Conservation (phyloP, 2,888 invertebrate genomes). For the Mechanitis mazaeus region DNA sequence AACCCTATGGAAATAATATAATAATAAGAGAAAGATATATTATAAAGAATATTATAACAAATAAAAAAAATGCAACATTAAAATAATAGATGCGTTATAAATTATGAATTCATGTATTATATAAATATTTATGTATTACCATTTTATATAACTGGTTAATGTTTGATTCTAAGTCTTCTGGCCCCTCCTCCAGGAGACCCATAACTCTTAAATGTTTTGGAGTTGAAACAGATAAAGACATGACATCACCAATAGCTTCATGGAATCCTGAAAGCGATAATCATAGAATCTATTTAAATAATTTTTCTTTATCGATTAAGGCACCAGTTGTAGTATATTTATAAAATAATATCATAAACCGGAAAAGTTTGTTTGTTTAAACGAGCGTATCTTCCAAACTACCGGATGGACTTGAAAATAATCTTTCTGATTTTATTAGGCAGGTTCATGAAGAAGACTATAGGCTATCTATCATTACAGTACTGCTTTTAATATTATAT, state of each 20-base stretch:
- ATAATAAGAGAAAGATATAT: constrained; percentile 60
- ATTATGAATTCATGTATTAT: too few species aligned
- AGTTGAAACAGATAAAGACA: constrained; percentile 81
- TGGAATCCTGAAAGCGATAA: constrained; percentile 75
- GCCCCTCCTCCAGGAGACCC: constrained; percentile 77
- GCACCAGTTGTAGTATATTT: too few species aligned
- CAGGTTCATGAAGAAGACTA: too few species aligned
- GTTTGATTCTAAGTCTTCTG: constrained; percentile 77
- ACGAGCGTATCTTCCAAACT: too few species aligned
- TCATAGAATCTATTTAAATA: too few species aligned
- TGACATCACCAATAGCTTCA: constrained; percentile 85
- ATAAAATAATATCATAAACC: too few species aligned
- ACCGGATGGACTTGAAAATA: too few species aligned
- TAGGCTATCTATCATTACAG: too few species aligned
- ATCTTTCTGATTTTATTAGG: too few species aligned
- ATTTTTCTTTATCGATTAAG: neutral
- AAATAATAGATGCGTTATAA: too few species aligned
- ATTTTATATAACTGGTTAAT: constrained; percentile 81
- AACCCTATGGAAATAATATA: constrained; percentile 60
- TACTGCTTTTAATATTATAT: too few species aligned
- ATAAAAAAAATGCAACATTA: neutral
- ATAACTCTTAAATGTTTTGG: constrained; percentile 84
- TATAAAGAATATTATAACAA: neutral
- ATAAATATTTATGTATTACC: constrained; percentile 44
- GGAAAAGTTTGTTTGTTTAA: too few species aligned